Evolutionary conservation across 2,888 invertebrate genomes (phyloP).

Genomic region (Sclerodermus sp.): DNA sequence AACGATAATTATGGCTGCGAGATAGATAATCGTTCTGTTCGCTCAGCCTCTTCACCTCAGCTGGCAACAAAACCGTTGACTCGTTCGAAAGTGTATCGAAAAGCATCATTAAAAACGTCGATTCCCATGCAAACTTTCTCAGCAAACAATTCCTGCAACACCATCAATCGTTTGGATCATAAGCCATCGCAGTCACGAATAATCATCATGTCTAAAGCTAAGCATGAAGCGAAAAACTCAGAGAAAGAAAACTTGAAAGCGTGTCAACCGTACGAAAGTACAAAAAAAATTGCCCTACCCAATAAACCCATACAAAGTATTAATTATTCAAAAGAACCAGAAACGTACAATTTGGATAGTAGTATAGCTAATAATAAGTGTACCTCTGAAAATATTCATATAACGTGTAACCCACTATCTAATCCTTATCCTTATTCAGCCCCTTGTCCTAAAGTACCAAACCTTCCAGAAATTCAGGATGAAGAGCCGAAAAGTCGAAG

Average conservation of each 20-base stretch:
- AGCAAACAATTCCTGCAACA: not conserved
- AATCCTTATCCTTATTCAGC: constrained; percentile 49
- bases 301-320: too few relatives aligned
- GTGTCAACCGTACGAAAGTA: too few relatives aligned
- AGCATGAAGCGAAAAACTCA: not conserved
- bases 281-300: too few relatives aligned
- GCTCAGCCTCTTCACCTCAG: constrained; percentile 49
- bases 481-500: constrained; percentile 43
- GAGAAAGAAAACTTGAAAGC: too few relatives aligned
- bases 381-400: constrained; percentile 38
- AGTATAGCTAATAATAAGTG: constrained; percentile 29
- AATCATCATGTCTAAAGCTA: not conserved
- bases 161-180: constrained; percentile 14
- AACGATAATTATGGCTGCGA: too few relatives aligned
- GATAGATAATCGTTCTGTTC: constrained; percentile 23
- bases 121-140: constrained; percentile 2
- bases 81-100: constrained; percentile 51
- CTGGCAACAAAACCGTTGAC: constrained; percentile 31
- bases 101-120: constrained; percentile 42
- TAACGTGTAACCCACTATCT: constrained; percentile 48
- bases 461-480: constrained; percentile 25
- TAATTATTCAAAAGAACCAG: too few relatives aligned
- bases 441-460: constrained; percentile 33
- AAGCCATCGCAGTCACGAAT: constrained; percentile 25
- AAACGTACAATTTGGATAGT: too few relatives aligned